These are phyloP conservation scores for Sus cebifrons DNA, from an alignment of 2,797 vertebrate species.

Conservation along the genomic window DNA sequence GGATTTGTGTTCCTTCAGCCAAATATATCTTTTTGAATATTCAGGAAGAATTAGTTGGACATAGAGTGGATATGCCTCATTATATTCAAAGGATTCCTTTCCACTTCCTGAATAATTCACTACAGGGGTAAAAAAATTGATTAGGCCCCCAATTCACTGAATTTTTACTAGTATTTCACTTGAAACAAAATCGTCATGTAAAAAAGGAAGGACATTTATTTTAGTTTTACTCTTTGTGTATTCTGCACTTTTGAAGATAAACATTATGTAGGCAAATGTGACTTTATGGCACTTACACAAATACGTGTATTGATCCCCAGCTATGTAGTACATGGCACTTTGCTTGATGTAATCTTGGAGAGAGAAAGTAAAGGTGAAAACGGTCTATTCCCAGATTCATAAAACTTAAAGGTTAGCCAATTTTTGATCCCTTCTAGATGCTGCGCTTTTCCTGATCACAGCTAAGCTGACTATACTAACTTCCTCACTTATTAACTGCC, in stretches of 20 bases:
- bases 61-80: fast-evolving
- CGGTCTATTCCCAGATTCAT: fast-evolving
- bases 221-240: background rate
- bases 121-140: background rate
- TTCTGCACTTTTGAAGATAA: background rate
- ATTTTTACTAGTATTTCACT: background rate
- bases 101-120: background rate
- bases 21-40: background rate
- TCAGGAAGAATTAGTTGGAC: background rate
- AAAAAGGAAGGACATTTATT: background rate
- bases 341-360: background rate
- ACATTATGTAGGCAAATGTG: background rate
- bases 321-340: fast-evolving
- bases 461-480: background rate
- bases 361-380: fast-evolving
- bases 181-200: background rate
- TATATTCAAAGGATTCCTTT: background rate
- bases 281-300: background rate
- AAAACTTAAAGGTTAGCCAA: background rate
- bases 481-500: fast-evolving
- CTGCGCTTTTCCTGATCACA: background rate
- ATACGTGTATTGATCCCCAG: no score
- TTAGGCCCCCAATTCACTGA: background rate
- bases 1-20: background rate
- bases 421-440: no score